Base-by-base conservation (phyloP, 1,140 invertebrate genomes). In the Drosophila tani region DNA sequence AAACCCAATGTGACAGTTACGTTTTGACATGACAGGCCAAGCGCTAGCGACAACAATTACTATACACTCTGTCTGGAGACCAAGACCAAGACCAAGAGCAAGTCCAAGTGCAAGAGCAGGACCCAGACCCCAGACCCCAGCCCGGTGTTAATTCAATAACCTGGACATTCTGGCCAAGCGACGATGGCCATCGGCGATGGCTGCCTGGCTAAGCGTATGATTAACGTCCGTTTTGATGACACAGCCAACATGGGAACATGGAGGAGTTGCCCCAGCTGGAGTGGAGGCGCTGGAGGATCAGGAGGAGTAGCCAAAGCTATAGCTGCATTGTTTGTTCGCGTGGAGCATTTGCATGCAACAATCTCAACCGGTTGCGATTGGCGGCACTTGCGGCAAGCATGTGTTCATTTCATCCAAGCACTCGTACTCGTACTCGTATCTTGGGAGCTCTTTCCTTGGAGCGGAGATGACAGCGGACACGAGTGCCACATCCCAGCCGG, bases 171-270 rank as follows among this genome's bases (percentile, higher is more conserved):
- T 85, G 66, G 57, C 57, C 55, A 65, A 59, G 60, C 65, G 46
- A 63, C 50, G 65, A 58, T 60, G 69, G 84, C 83, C 81, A 69
- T 65, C 73, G 83, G 84, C 81, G 76, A 80, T 88, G 83, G 70
- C 73, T 81, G 83, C 65, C 83, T 83, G 73, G 84, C 84, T 88
- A 90, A 88, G 84, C 85, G 71, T 90, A 90, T 90, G 85, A 90
- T 90, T 90, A 90, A 90, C 85, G 85, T 90, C 82, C 82, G 82
- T 83, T 90, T 90, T 81, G 85, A 87, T 90, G 84, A 88, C 85
- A 90, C 75, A 85, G 65, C 65, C 74, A 76, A 41, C 58, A 70
- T 70, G 67, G 67, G 49, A 62, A 43, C 62, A 67, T 29, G 45
- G 24, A 51, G 66, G 53, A 60, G 68, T 40, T 69, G 50, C 12